A percentile compares a stretch with the other conserved stretches of the same genome.
Conservation (phyloP, 2,888 invertebrate genomes). For the Leucophenga maculata region DNA sequence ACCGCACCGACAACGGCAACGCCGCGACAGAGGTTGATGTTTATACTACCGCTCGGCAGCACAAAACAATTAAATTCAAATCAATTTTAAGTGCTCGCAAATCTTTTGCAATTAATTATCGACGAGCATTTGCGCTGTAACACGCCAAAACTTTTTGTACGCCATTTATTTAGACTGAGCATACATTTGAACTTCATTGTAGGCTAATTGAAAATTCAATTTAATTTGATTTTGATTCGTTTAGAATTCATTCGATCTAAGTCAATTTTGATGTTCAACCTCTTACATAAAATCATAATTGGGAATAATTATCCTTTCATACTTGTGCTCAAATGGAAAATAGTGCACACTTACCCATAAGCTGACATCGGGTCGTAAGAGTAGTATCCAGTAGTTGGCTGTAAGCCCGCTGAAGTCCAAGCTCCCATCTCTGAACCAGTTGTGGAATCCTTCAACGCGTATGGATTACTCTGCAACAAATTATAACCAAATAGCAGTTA, state of each 20-base stretch:
- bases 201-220: conserved; percentile 6
- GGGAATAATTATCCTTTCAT: not conserved
- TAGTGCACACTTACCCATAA: conserved; percentile 85
- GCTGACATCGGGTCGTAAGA: conserved; percentile 94
- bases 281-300: not conserved
- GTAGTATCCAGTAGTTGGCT: conserved; percentile 93
- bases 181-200: not conserved
- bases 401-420: conserved; percentile 92
- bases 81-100: conserved; percentile 68
- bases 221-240: conserved; percentile 10
- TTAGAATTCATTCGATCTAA: conserved; percentile 38
- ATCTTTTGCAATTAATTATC: conserved; percentile 67
- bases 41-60: conserved; percentile 32
- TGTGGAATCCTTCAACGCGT: conserved; percentile 87
- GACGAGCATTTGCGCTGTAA: conserved; percentile 45
- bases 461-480: conserved; percentile 87
- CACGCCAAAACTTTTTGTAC: conserved; percentile 30
- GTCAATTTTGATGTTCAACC: conserved; percentile 35
- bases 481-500: not conserved
- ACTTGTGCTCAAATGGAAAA: not conserved
- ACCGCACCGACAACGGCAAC: conserved; percentile 15
- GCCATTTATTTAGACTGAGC: conserved; percentile 22
- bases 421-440: conserved; percentile 91
- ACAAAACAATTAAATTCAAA: conserved; percentile 66
- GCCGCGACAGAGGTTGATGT: not conserved